Evolutionary conservation across 2,888 invertebrate species (phyloP).

Genomic region (Caenorhabditis imperialis): DNA sequence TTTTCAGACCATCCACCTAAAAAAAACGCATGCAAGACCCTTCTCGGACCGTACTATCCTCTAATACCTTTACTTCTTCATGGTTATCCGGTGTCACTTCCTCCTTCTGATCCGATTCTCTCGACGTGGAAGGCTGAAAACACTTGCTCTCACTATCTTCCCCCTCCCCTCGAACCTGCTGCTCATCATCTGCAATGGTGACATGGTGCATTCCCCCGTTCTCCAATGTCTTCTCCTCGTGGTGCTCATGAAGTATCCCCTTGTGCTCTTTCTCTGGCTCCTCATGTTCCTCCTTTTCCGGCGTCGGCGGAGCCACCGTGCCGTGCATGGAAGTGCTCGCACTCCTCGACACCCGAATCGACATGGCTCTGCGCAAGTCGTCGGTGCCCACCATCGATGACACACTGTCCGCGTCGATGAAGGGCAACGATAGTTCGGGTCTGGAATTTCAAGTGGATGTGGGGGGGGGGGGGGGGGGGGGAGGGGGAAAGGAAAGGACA

Average conservation of each 20-base stretch:
- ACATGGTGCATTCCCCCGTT: slow-evolving; percentile 44
- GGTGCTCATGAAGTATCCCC: background rate
- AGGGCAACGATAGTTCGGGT: slow-evolving; percentile 69
- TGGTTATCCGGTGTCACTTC: slow-evolving; percentile 34
- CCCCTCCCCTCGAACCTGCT: slow-evolving; percentile 20
- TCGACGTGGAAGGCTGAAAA: slow-evolving; percentile 50
- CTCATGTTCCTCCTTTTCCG: slow-evolving; percentile 1
- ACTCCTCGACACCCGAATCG: slow-evolving; percentile 24
- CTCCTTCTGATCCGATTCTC: slow-evolving; percentile 39
- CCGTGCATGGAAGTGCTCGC: slow-evolving; percentile 15
- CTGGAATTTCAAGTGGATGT: slow-evolving; percentile 26
- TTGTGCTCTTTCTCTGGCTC: background rate
- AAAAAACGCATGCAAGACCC: no score
- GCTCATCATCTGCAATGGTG: slow-evolving; percentile 34
- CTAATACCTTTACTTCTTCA: slow-evolving; percentile 52
- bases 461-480: no score
- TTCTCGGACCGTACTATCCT: no score
- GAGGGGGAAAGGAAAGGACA: background rate
- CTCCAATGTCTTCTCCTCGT: slow-evolving; percentile 7
- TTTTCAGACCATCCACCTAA: no score
- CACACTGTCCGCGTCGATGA: slow-evolving; percentile 75
- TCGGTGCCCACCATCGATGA: slow-evolving; percentile 68
- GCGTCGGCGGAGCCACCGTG: background rate
- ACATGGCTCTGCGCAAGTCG: slow-evolving; percentile 58
- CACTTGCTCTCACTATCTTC: background rate